Percentiles rank a stretch among this genome's conserved stretches.
Conservation (phyloP, 2,888 invertebrate genomes). For the Amaurobius ferox region DNA sequence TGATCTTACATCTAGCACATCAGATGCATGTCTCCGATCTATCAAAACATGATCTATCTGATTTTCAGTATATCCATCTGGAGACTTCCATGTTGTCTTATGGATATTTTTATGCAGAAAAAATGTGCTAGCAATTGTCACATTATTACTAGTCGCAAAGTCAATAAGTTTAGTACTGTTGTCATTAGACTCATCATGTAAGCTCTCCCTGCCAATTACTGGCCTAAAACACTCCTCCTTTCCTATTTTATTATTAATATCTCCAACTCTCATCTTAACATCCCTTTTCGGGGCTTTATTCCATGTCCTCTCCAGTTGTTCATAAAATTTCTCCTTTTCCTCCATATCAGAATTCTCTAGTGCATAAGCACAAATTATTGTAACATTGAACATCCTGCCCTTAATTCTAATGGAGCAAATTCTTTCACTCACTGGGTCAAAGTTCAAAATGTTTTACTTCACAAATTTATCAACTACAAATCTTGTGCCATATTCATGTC, state of each 20-base stretch:
- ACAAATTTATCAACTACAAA: too few relatives aligned
- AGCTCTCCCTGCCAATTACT: neutral
- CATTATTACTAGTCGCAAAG: neutral
- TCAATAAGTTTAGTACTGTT: neutral
- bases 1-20: neutral
- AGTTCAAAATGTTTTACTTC: too few relatives aligned
- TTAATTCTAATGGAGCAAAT: too few relatives aligned
- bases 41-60: neutral
- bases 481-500: too few relatives aligned
- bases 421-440: too few relatives aligned
- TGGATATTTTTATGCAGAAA: neutral
- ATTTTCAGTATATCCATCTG: neutral
- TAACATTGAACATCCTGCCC: too few relatives aligned
- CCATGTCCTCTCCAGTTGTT: neutral
- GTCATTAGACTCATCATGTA: neutral
- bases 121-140: neutral
- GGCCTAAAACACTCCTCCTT: neutral
- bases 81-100: neutral
- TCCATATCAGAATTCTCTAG: neutral
- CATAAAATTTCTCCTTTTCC: neutral
- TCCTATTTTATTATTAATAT: neutral
- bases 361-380: too few relatives aligned
- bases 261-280: neutral
- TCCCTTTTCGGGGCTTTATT: neutral
- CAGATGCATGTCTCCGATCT: neutral